Conservation (phyloP, 2,888 invertebrate species). For the Tenthredo scrophulariae region DNA sequence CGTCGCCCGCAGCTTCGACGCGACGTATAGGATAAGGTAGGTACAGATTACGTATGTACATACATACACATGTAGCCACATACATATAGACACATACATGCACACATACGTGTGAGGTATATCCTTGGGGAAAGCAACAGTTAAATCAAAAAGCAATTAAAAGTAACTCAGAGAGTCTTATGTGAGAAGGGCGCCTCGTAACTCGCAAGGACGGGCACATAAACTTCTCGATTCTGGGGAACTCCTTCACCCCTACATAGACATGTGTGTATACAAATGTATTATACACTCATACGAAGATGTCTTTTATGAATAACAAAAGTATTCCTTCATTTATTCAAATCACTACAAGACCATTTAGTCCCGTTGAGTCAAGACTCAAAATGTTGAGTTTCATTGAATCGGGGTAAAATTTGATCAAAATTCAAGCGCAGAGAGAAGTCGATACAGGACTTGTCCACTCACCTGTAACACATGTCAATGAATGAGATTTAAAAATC, state of each 20-base stretch:
- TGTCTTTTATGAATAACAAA: neutral
- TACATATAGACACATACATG: neutral
- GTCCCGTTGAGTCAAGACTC: neutral
- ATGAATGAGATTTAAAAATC: too few species aligned
- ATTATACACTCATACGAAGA: neutral
- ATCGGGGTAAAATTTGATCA: neutral
- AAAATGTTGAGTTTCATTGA: neutral
- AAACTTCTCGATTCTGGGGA: constrained; percentile 56
- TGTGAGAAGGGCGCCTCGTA: constrained; percentile 48
- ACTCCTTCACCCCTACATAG: constrained; percentile 40
- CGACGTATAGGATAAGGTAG: neutral
- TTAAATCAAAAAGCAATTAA: constrained; percentile 61
- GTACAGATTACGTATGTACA: constrained; percentile 20
- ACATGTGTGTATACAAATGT: too few species aligned
- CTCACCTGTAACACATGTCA: too few species aligned
- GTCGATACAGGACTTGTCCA: too few species aligned
- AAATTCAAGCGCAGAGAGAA: neutral
- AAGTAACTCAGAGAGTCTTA: constrained; percentile 57
- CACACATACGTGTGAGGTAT: constrained; percentile 27
- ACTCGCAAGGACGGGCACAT: constrained; percentile 47
- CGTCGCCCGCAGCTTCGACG: constrained; percentile 29
- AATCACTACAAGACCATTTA: neutral
- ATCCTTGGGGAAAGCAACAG: constrained; percentile 40
- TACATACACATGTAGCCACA: neutral
- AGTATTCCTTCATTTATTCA: neutral